Evolutionary conservation across 2,113 vertebrate genomes (phyloP).

Genomic region (Murina feae): DNA sequence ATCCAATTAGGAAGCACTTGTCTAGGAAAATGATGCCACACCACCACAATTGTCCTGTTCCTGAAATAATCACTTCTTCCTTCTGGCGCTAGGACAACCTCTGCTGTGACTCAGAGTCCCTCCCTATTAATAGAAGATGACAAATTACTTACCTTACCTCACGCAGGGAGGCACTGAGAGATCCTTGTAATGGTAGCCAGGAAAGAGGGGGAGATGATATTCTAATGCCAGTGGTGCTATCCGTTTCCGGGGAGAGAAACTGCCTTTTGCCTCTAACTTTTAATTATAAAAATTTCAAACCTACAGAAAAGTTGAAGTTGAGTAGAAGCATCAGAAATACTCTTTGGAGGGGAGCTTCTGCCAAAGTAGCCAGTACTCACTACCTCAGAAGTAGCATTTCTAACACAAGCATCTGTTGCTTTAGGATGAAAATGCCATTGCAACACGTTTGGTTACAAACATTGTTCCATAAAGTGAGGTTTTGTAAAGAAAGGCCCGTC

Average conservation of each 20-base stretch:
- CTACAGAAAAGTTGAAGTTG: neutral
- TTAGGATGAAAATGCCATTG: neutral
- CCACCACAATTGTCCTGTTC: neutral
- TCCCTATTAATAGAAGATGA: constrained; percentile 66
- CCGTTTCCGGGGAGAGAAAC: neutral
- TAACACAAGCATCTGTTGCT: neutral
- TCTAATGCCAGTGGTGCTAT: constrained; percentile 42
- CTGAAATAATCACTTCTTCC: constrained; percentile 42
- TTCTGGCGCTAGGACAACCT: constrained; percentile 37
- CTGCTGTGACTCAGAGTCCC: constrained; percentile 62
- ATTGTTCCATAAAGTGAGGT: neutral
- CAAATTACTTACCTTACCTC: constrained; percentile 54
- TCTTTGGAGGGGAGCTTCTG: neutral
- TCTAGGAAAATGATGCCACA: constrained; percentile 9
- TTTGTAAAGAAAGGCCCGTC: neutral
- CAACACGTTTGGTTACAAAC: neutral
- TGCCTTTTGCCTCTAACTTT: neutral
- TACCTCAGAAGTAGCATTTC: neutral
- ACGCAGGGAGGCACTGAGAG: constrained; percentile 35
- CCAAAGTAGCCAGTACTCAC: neutral
- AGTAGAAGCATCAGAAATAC: neutral
- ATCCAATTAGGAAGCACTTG: constrained; percentile 2
- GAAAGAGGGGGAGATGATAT: neutral
- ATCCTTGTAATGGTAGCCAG: constrained; percentile 5
- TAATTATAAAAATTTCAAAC: constrained; percentile 20